These are phyloP conservation scores for Dermatemys mawii DNA, from an alignment of 2,113 vertebrate species.

Conservation along the genomic window DNA sequence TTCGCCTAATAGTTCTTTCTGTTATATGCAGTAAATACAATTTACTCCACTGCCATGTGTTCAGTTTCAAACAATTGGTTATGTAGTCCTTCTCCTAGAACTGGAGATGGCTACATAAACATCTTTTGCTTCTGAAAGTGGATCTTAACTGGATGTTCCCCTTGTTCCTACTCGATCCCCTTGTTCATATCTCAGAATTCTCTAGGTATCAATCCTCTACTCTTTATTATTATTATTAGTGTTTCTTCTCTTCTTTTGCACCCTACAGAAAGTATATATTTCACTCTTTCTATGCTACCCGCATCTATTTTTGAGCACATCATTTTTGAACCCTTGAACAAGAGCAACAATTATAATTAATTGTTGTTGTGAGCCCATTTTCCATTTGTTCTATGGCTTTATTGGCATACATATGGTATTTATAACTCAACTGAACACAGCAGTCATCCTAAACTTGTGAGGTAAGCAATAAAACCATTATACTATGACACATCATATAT, in stretches of 20 bases:
- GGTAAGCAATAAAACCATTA: not conserved
- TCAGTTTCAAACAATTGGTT: not conserved
- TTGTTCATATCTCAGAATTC: not conserved
- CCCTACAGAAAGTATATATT: not conserved
- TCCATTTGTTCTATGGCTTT: not conserved
- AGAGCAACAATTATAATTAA: not conserved
- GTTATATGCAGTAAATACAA: not conserved
- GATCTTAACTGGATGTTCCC: not conserved
- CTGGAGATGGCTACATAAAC: not conserved
- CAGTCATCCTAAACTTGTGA: not conserved
- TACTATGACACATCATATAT: not conserved
- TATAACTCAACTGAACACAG: not conserved
- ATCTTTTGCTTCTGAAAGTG: not conserved
- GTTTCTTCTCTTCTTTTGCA: not conserved
- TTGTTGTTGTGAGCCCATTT: not conserved
- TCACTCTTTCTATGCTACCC: not conserved
- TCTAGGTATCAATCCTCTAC: not conserved
- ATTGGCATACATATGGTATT: not conserved
- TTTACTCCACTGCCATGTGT: not conserved
- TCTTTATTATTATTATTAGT: fast-evolving
- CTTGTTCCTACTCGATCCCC: too few relatives aligned
- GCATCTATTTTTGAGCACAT: not conserved
- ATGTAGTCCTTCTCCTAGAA: not conserved
- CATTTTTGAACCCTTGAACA: not conserved
- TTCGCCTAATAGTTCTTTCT: not conserved